These are phyloP conservation scores for Synaphobranchus kaupii DNA, from an alignment of 2,797 vertebrate genomes.

Conservation along the genomic window DNA sequence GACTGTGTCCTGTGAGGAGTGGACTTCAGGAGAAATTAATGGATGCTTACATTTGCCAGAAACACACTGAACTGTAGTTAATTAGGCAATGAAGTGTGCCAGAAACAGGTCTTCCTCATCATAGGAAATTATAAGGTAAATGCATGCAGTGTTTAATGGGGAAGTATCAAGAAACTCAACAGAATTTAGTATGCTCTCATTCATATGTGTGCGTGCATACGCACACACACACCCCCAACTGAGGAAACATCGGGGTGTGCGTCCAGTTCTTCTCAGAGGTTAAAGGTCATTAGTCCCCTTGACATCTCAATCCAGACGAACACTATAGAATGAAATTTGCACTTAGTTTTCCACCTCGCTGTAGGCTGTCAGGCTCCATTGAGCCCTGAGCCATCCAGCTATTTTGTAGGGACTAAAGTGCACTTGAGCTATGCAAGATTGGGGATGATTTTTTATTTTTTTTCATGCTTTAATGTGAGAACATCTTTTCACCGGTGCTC, in stretches of 20 bases:
- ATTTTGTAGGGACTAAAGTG: not conserved
- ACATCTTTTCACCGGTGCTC: constrained; percentile 7
- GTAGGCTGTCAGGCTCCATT: not conserved
- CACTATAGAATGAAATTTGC: constrained; percentile 12
- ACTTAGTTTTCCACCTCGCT: not conserved
- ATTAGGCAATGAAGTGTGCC: not conserved
- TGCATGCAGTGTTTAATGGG: not conserved
- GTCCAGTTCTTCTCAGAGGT: not conserved
- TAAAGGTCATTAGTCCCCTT: not conserved
- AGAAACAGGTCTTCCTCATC: constrained; percentile 9
- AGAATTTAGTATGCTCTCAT: not conserved
- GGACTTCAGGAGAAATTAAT: constrained; percentile 20
- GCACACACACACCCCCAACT: not conserved
- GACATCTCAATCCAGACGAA: constrained; percentile 23
- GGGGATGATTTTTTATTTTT: not conserved
- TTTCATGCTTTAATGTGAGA: not conserved
- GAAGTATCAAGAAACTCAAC: not conserved
- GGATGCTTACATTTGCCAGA: not conserved
- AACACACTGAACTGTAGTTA: constrained; percentile 2
- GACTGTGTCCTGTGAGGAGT: not conserved
- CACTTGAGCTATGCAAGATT: not conserved
- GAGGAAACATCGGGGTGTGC: not conserved
- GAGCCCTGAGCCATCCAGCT: constrained; percentile 6
- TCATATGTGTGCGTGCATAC: not conserved
- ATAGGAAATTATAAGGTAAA: not conserved